Percentiles rank a stretch among this genome's conserved stretches.
Conservation (phyloP, 1,140 invertebrate species). For the Drosophila ambigua region DNA sequence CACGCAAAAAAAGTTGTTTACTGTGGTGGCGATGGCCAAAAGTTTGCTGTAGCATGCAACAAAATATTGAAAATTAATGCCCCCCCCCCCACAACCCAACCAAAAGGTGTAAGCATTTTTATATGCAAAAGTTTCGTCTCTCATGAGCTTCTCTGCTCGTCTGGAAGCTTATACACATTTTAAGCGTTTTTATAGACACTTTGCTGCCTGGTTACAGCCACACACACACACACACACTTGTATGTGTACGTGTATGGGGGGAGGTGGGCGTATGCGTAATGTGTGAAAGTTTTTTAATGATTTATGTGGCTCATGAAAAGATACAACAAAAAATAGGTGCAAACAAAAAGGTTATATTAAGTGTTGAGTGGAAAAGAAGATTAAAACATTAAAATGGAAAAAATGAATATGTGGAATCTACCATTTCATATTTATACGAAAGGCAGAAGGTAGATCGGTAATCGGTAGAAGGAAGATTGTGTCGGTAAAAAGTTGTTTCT, state of each 20-base stretch:
- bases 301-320: no score
- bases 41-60: constrained; percentile 44
- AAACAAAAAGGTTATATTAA: no score
- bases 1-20: constrained; percentile 40
- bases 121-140: constrained; percentile 58
- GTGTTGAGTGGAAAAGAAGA: no score
- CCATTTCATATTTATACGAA: no score
- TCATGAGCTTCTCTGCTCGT: constrained; percentile 34
- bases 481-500: no score
- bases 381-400: no score
- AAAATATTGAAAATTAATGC: constrained; percentile 77
- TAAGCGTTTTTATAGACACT: constrained; percentile 73
- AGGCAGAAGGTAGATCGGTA: no score
- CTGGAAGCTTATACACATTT: constrained; percentile 60
- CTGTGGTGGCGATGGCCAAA: constrained; percentile 13
- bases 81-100: not conserved
- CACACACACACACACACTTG: constrained; percentile 4
- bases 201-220: constrained; percentile 52
- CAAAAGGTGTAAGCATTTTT: constrained; percentile 45
- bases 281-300: no score
- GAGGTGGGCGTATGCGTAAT: no score
- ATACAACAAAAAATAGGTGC: no score
- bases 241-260: constrained; percentile 40
- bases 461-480: no score
- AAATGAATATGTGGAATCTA: no score